These are phyloP conservation scores for Drosophila kohkoa DNA, from an alignment of 1,140 invertebrate species.

Conservation along the genomic window DNA sequence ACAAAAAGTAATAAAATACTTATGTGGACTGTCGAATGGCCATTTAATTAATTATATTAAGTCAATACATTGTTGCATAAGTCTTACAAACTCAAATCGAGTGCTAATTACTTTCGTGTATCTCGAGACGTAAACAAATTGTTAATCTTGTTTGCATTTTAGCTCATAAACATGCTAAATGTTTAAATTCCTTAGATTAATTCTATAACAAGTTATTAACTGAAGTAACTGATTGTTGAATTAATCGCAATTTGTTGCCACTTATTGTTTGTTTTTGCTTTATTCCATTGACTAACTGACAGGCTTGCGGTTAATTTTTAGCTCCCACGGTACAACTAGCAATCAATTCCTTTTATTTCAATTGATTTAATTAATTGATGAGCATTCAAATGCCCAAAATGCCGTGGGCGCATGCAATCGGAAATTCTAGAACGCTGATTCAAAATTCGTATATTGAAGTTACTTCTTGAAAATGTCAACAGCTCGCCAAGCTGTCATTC, in stretches of 20 bases:
- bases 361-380: conserved; percentile 71
- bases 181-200: conserved; percentile 2
- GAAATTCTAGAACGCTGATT: conserved; percentile 69
- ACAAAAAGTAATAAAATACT: conserved; percentile 11
- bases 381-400: conserved; percentile 28
- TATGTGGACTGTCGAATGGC: conserved; percentile 10
- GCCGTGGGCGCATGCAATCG: conserved; percentile 54
- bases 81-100: conserved; percentile 18
- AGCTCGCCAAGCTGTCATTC: neutral
- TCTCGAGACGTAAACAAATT: conserved; percentile 39
- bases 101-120: conserved; percentile 54
- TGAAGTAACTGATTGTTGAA: conserved; percentile 33
- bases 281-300: conserved; percentile 45
- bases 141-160: conserved; percentile 46
- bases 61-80: conserved; percentile 2
- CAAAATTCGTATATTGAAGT: conserved; percentile 27
- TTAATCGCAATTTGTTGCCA: conserved; percentile 40
- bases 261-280: conserved; percentile 48
- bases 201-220: conserved; percentile 65
- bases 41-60: conserved; percentile 18
- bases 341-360: conserved; percentile 64
- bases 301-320: conserved; percentile 47
- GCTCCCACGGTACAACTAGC: conserved; percentile 59
- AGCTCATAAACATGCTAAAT: conserved; percentile 38
- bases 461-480: conserved; percentile 19